These are phyloP conservation scores for Heliconius hortense DNA, from an alignment of 2,888 invertebrate genomes.

Conservation along the genomic window DNA sequence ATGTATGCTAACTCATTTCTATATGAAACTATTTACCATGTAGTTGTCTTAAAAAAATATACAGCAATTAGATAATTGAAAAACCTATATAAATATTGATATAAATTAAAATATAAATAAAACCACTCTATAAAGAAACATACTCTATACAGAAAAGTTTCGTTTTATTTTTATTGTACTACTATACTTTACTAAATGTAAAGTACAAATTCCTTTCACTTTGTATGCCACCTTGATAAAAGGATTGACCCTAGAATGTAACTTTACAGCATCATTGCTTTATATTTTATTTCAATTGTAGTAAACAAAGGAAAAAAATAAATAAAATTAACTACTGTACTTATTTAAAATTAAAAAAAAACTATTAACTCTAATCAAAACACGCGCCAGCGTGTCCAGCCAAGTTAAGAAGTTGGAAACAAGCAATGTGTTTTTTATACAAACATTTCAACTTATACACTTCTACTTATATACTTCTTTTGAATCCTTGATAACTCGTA, in stretches of 20 bases:
- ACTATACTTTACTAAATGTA: background rate
- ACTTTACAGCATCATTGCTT: background rate
- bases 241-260: background rate
- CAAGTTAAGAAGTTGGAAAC: no score
- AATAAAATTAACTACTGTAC: no score
- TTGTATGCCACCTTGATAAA: background rate
- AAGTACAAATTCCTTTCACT: slow-evolving; percentile 7
- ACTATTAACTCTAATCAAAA: no score
- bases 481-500: no score
- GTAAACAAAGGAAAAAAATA: no score
- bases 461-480: no score
- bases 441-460: no score
- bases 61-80: background rate
- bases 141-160: background rate
- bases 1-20: background rate
- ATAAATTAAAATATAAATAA: no score
- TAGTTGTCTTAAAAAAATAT: background rate
- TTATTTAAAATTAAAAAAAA: no score
- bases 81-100: background rate
- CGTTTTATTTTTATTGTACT: background rate
- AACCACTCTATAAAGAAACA: background rate
- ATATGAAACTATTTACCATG: background rate
- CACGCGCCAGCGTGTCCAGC: no score
- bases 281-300: background rate
- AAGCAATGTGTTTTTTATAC: no score